Conservation (phyloP, 2,888 invertebrate genomes). For the Amblyjoppa proteus region DNA sequence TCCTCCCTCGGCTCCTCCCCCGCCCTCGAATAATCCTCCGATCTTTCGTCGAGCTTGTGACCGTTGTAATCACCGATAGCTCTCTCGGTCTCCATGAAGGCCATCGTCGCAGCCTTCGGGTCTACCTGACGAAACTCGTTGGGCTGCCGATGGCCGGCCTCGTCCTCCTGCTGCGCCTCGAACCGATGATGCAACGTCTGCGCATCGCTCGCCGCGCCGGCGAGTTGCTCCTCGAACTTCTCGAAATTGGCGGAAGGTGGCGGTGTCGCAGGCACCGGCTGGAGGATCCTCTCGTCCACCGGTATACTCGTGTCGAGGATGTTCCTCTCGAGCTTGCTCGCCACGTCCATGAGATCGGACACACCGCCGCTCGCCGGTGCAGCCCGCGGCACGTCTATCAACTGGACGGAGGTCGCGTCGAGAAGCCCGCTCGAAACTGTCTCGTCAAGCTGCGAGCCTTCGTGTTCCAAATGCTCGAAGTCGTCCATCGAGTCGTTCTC, state of each 20-base stretch:
- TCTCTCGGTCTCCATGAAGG: constrained; percentile 78
- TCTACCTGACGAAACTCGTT: constrained; percentile 66
- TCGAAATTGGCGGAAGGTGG: constrained; percentile 80
- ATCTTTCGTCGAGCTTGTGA: not conserved
- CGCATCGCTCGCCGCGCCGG: constrained; percentile 50
- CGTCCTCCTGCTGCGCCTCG: constrained; percentile 28
- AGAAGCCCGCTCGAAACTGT: constrained; percentile 47
- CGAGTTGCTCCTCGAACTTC: constrained; percentile 70
- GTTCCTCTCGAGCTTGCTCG: constrained; percentile 78
- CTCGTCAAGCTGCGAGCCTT: constrained; percentile 82
- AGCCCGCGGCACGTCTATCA: constrained; percentile 77
- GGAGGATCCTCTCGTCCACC: constrained; percentile 64
- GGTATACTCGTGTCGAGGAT: constrained; percentile 75
- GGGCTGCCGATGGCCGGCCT: constrained; percentile 36
- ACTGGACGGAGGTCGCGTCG: constrained; percentile 65
- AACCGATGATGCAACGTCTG: constrained; percentile 67
- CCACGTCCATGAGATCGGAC: constrained; percentile 37
- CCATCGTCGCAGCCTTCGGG: constrained; percentile 76
- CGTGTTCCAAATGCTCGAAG: constrained; percentile 91
- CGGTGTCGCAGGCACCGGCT: constrained; percentile 79
- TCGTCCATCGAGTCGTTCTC: constrained; percentile 91
- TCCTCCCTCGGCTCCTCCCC: not conserved
- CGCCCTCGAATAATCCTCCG: not conserved
- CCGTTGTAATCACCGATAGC: constrained; percentile 25
- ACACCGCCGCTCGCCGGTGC: constrained; percentile 57